These are phyloP conservation scores for Orchesella cincta DNA, from an alignment of 1,140 invertebrate genomes.

Conservation along the genomic window DNA sequence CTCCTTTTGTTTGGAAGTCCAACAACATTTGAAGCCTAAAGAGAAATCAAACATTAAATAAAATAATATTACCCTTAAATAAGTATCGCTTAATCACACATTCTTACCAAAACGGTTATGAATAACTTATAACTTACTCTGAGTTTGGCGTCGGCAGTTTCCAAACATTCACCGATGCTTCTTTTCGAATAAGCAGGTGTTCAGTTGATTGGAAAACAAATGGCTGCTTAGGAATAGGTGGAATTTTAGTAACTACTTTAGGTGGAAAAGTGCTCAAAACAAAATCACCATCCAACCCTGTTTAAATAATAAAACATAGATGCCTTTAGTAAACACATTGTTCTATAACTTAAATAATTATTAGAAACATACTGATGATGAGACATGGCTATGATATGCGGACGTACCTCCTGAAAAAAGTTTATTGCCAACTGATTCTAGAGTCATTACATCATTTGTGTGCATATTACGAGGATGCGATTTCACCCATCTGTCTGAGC, in stretches of 20 bases:
- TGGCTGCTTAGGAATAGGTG: conserved; percentile 36
- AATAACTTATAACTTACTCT: conserved; percentile 44
- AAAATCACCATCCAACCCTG: conserved; percentile 46
- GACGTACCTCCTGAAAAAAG: conserved; percentile 72
- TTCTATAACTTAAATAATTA: too few relatives aligned
- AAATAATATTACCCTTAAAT: too few relatives aligned
- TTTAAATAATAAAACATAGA: neutral
- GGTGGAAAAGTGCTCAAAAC: conserved; percentile 44
- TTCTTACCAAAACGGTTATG: neutral
- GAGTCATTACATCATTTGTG: conserved; percentile 77
- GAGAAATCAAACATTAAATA: conserved; percentile 31
- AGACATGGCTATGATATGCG: neutral
- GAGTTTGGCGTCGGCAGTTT: conserved; percentile 34
- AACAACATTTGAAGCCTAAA: conserved; percentile 40
- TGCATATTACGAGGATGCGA: conserved; percentile 75
- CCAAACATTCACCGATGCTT: conserved; percentile 39
- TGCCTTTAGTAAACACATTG: neutral
- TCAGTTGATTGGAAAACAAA: conserved; percentile 1
- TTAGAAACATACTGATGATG: neutral
- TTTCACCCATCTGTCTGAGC: conserved; percentile 71
- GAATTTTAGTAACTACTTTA: conserved; percentile 46
- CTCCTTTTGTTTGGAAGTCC: conserved; percentile 33
- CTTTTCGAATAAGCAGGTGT: neutral
- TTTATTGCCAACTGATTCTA: conserved; percentile 63
- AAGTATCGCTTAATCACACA: too few relatives aligned